phyloP scores from a whole-genome alignment of 2,888 invertebrate species.

The Brassicogethes aeneus region DNA sequence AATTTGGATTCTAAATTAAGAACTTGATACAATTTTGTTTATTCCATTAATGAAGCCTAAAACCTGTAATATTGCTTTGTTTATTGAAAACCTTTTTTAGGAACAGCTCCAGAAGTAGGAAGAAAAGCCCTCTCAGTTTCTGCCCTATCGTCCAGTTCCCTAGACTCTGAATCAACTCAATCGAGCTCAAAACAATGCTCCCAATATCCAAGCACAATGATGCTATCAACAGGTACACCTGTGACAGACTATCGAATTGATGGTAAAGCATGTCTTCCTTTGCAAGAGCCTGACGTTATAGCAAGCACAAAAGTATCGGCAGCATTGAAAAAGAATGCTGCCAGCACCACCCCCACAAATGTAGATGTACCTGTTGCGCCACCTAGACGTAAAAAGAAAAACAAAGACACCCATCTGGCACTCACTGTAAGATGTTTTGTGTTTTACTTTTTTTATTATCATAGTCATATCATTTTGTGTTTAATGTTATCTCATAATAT shows the following conservation, averaged over 20 bases:
- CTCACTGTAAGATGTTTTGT: slow-evolving; percentile 21
- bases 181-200: slow-evolving; percentile 36
- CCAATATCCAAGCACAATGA: slow-evolving; percentile 36
- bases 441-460: slow-evolving; percentile 4
- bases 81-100: no score
- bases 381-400: slow-evolving; percentile 70
- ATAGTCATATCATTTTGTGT: no score
- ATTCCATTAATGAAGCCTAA: no score
- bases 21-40: no score
- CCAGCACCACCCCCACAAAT: slow-evolving; percentile 12
- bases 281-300: slow-evolving; percentile 86
- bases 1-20: no score
- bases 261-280: slow-evolving; percentile 37
- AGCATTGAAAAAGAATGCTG: slow-evolving; percentile 32
- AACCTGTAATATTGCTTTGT: no score
- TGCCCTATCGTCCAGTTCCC: slow-evolving; percentile 35
- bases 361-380: slow-evolving; percentile 58
- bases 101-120: slow-evolving; percentile 18
- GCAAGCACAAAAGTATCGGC: slow-evolving; percentile 73
- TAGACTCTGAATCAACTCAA: slow-evolving; percentile 37
- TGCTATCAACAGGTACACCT: slow-evolving; percentile 23
- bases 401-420: slow-evolving; percentile 26
- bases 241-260: background rate
- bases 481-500: no score
- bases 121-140: slow-evolving; percentile 32